Percentiles rank a stretch among this genome's conserved stretches.
These are phyloP conservation scores for Chymomyza caudatula DNA, from an alignment of 2,888 invertebrate species.

Conservation along the genomic window DNA sequence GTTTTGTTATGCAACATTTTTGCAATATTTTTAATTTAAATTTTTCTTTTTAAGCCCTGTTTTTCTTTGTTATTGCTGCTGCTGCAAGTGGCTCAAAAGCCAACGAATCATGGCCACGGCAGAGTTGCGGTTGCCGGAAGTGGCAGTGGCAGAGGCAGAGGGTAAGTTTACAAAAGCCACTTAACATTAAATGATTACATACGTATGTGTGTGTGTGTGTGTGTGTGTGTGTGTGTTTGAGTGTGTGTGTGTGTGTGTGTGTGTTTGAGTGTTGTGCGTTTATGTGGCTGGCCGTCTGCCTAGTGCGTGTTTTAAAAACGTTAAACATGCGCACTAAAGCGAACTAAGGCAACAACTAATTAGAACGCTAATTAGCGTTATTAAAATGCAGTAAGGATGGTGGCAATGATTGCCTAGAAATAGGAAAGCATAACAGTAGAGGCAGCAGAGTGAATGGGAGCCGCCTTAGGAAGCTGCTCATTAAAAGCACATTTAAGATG, in stretches of 20 bases:
- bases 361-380: conserved; percentile 69
- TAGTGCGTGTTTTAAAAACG: conserved; percentile 52
- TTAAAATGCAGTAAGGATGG: conserved; percentile 50
- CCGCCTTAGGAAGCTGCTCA: conserved; percentile 53
- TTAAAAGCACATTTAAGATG: conserved; percentile 72
- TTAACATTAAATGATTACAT: conserved; percentile 38
- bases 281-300: not conserved
- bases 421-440: no score
- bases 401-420: conserved; percentile 17
- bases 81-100: conserved; percentile 19
- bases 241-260: not conserved
- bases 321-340: conserved; percentile 41
- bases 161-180: not conserved
- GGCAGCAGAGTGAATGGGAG: not conserved
- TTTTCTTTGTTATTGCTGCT: conserved; percentile 32
- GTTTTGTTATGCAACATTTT: not conserved
- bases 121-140: conserved; percentile 10
- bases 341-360: conserved; percentile 64
- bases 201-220: not conserved
- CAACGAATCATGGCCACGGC: conserved; percentile 9
- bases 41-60: conserved; percentile 22
- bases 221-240: not conserved
- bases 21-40: not conserved
- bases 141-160: conserved; percentile 3
- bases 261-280: not conserved